Evolutionary conservation across 2,113 vertebrate species (phyloP), one percentile per base, ranked within the genome.

Genomic region (Telmatochromis sp.): DNA sequence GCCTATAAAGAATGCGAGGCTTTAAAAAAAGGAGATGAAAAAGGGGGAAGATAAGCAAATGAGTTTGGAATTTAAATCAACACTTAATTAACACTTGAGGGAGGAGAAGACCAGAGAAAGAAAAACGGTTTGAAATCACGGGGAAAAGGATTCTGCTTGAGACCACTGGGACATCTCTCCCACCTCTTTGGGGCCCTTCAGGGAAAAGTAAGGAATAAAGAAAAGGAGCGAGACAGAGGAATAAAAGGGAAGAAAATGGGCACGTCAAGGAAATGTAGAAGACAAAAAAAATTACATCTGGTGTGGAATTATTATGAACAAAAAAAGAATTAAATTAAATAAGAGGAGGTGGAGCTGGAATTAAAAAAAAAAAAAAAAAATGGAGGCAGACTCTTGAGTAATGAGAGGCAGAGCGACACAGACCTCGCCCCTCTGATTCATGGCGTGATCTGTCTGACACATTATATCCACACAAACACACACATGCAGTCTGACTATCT

Each of bases 351-450:
- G 58, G 58, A 35, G 26, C 14, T 54, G 14, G n/a, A 5, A 9
- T 82, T 12, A 1, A 19, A 28, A 33, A 35, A 28, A 31, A 33
- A 35, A 28, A 31, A 35, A 7, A 54, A 7, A 63, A 2, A 37
- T 17, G 13, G 37, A 73, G 87, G 79, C 80, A 89, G 86, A 88
- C 79, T 82, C 23, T 90, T n/a, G 90, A 93, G 91, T 94, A 91
- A 94, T 83, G 84, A 81, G 87, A 95, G 87, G 85, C 93, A 90
- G 79, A 73, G 85, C 8, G 65, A 92, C 89, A 90, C 83, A 93
- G 92, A 95, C 96, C 95, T 95, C 92, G 84, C 91, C 95, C 90
- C 81, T 83, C 91, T 96, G 96, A 96, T 93, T 95, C 95, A 96
- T 92, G 86, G 55, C 89, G 87, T 91, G 87, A 85, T 50, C 86